Conservation (phyloP, 2,888 invertebrate species). For the Clunio marinus region DNA sequence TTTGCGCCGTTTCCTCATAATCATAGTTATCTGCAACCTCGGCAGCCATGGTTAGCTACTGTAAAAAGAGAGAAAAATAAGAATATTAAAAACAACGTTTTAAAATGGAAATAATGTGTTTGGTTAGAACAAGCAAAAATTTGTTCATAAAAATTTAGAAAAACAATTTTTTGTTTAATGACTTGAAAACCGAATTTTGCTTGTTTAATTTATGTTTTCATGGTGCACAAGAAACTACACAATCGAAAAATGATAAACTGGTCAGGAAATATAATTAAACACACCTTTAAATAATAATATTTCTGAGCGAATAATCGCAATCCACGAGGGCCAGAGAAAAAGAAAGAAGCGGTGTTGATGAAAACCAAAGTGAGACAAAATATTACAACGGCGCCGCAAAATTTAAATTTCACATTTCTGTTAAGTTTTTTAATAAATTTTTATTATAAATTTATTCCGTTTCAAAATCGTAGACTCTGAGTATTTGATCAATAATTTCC, state of each 20-base stretch:
- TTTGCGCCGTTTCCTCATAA: slow-evolving; percentile 46
- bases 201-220: too few species aligned
- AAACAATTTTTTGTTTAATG: too few species aligned
- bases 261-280: not conserved
- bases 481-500: slow-evolving; percentile 31
- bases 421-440: not conserved
- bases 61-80: not conserved
- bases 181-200: too few species aligned
- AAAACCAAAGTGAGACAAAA: not conserved
- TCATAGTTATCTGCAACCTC: slow-evolving; percentile 47
- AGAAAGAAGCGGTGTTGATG: slow-evolving; percentile 7
- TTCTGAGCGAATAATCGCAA: slow-evolving; percentile 6
- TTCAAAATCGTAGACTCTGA: slow-evolving; percentile 20
- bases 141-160: too few species aligned
- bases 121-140: slow-evolving; percentile 35
- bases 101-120: slow-evolving; percentile 3
- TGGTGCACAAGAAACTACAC: too few species aligned
- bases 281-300: slow-evolving; percentile 34
- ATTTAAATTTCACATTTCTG: not conserved
- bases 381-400: not conserved
- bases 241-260: not conserved
- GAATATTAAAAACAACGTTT: not conserved
- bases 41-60: slow-evolving; percentile 35
- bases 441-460: not conserved
- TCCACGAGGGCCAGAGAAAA: slow-evolving; percentile 36